These are phyloP conservation scores for Leptinotarsa defecta DNA, from an alignment of 1,140 invertebrate genomes.

Conservation along the genomic window DNA sequence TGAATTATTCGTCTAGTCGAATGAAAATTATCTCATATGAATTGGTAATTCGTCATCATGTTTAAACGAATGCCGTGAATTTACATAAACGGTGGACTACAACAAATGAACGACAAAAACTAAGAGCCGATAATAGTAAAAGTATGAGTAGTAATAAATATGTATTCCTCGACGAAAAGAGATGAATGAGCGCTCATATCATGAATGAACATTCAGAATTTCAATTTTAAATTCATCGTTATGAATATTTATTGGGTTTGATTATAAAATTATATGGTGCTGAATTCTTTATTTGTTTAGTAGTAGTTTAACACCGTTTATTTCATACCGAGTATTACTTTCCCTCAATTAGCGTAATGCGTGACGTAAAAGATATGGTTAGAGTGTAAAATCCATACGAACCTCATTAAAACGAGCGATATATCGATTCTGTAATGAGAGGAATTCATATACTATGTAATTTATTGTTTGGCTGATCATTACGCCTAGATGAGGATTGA, in stretches of 20 bases:
- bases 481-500: not conserved
- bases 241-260: slow-evolving; percentile 19
- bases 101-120: slow-evolving; percentile 3
- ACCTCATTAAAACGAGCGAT: not conserved
- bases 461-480: slow-evolving; percentile 1
- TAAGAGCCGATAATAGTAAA: not conserved
- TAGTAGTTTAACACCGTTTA: slow-evolving; percentile 14
- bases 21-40: slow-evolving; percentile 4
- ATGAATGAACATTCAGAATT: slow-evolving; percentile 20
- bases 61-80: not conserved
- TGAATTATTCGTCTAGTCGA: slow-evolving; percentile 1
- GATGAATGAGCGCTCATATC: slow-evolving; percentile 7
- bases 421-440: slow-evolving; percentile 1
- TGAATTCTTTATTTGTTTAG: slow-evolving; percentile 15
- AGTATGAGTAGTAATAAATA: slow-evolving; percentile 6
- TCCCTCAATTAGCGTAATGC: slow-evolving; percentile 7
- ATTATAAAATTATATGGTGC: slow-evolving; percentile 15
- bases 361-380: slow-evolving; percentile 14
- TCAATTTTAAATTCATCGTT: slow-evolving; percentile 17
- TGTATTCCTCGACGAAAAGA: slow-evolving; percentile 5
- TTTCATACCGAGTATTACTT: not conserved
- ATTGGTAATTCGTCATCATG: slow-evolving; percentile 3
- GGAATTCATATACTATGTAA: not conserved
- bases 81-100: slow-evolving; percentile 2
- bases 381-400: slow-evolving; percentile 2